Evolutionary conservation across 1,140 invertebrate species (phyloP).

Genomic region (Pogonognathellus flavescens): DNA sequence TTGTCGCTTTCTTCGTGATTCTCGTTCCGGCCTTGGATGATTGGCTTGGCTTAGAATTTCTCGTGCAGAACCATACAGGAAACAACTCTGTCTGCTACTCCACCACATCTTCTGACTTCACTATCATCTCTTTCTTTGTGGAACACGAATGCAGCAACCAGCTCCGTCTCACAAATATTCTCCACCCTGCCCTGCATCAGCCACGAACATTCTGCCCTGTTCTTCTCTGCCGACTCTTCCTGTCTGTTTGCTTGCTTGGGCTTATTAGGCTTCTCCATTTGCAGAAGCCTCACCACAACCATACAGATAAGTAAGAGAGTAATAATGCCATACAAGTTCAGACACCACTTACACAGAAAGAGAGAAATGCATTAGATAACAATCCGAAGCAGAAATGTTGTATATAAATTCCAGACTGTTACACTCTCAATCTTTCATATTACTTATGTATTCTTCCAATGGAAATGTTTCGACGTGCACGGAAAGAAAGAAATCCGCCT

Average conservation of each 20-base stretch:
- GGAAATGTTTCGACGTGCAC: constrained; percentile 35
- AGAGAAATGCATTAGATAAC: too few relatives aligned
- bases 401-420: constrained; percentile 20
- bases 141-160: too few relatives aligned
- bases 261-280: constrained; percentile 30
- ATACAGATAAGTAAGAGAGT: constrained; percentile 9
- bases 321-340: not conserved
- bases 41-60: constrained; percentile 55
- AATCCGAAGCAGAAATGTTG: too few relatives aligned
- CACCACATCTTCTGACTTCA: constrained; percentile 12
- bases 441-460: constrained; percentile 26
- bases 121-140: constrained; percentile 23
- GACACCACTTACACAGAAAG: not conserved
- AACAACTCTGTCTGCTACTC: constrained; percentile 47
- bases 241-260: not conserved
- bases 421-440: constrained; percentile 25
- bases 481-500: constrained; percentile 26
- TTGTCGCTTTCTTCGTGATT: constrained; percentile 55
- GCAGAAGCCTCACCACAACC: not conserved
- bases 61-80: constrained; percentile 50
- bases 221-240: not conserved
- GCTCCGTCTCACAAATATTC: too few relatives aligned
- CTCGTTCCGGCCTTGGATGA: constrained; percentile 50
- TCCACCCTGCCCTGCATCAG: too few relatives aligned
- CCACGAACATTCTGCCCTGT: too few relatives aligned